Evolutionary conservation across 2,888 invertebrate genomes (phyloP).

Genomic region (Poecilus cupreus): DNA sequence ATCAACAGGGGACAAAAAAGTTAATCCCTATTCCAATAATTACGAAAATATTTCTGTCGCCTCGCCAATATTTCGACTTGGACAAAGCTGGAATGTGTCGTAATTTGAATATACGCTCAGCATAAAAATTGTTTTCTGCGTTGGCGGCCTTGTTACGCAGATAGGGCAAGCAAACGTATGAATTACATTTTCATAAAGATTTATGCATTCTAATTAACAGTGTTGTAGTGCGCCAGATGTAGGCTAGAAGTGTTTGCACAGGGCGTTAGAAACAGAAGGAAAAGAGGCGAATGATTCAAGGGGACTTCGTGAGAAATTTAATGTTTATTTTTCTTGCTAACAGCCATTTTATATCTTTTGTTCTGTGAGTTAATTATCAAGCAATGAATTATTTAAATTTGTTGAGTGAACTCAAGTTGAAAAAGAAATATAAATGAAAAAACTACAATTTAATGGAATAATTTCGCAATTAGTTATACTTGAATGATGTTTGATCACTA

Average conservation of each 20-base stretch:
- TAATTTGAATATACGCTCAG: background rate
- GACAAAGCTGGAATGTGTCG: background rate
- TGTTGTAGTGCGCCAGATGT: slow-evolving; percentile 35
- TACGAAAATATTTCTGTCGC: background rate
- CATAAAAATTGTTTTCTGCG: background rate
- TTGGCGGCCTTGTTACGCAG: background rate
- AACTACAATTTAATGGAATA: background rate
- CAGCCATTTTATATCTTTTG: background rate
- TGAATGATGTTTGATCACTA: background rate
- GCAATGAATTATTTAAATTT: slow-evolving; percentile 13
- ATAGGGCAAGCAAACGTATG: slow-evolving; percentile 29
- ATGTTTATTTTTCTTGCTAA: slow-evolving; percentile 3
- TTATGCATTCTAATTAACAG: slow-evolving; percentile 52
- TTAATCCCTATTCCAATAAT: slow-evolving; percentile 19
- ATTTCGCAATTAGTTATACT: background rate
- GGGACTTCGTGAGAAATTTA: slow-evolving; percentile 7
- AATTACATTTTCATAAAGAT: slow-evolving; percentile 55
- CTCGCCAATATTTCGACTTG: background rate
- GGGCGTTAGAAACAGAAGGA: background rate
- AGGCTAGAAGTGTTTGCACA: slow-evolving; percentile 17
- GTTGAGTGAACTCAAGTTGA: slow-evolving; percentile 15
- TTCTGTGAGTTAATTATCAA: background rate
- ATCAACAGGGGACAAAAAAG: slow-evolving; percentile 8
- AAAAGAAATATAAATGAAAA: background rate
- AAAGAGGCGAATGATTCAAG: background rate